Base-by-base conservation (phyloP, 2,113 vertebrate species). In the Perca fluviatilis region DNA sequence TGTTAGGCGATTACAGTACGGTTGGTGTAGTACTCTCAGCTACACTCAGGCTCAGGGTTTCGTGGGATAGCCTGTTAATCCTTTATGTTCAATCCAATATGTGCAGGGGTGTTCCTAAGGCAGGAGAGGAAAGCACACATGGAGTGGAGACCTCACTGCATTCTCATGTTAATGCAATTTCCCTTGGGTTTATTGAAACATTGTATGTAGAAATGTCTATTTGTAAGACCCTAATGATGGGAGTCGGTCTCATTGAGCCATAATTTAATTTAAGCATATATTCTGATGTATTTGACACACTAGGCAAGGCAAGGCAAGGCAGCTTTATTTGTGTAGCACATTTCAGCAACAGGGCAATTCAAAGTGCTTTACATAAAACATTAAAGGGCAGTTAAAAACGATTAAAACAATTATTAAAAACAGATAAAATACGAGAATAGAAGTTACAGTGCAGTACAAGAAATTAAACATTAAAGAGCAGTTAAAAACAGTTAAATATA, bases 11-110 rank as follows among this genome's bases (percentile, higher is more conserved):
- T 87, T 85, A 80, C 60, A 75, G 70, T 79, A 79, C 51, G 77
- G 70, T 79, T 68, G 57, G 73, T 68, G 83, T 66, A 57, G 70
- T 75, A 21, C 81, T 85, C 69, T 65, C 21, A 70, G 74, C 80
- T 64, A 33, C 56, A 71, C 50, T 87, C 82, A 53, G 76, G 75
- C 61, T 73, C 79, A 85, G 79, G 68, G 77, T 86, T 77, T 86
- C 27, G 64, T 87, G 89, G 90, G 85, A 91, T 91, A 85, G 84
- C 91, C 84, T 89, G 89, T 91, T 92, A 92, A 93, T 93, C 93
- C 87, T 87, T 74, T 25, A 83, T 87, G 85, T 86, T 68, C 84
- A 87, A 89, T 91, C 79, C 75, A 61, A 40, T 85, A 76, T 76
- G 82, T 88, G 83, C 77, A 78, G 70, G 82, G 90, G 77, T 91